Evolutionary conservation across 1,140 invertebrate genomes (phyloP).

Genomic region (Armadillidium nasatum): DNA sequence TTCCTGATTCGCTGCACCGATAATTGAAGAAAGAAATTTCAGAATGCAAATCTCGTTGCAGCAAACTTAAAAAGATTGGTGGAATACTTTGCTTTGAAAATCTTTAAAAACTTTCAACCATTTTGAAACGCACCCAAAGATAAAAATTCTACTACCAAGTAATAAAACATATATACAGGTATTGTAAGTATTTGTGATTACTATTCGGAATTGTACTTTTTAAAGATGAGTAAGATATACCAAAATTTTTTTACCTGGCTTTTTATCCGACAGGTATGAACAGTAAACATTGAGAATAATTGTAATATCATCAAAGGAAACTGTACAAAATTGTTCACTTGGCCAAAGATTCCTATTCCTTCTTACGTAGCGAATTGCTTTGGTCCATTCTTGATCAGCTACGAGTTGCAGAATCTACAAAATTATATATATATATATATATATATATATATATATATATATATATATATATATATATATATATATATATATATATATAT

Average conservation of each 20-base stretch:
- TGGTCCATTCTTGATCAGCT: conserved; percentile 60
- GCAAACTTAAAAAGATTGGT: too few relatives aligned
- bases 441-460: background rate
- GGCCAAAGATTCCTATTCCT: conserved; percentile 59
- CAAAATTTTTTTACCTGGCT: conserved; percentile 55
- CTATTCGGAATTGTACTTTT: too few relatives aligned
- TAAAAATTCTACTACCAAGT: too few relatives aligned
- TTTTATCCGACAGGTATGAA: conserved; percentile 62
- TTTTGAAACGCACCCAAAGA: too few relatives aligned
- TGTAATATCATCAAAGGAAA: conserved; percentile 57
- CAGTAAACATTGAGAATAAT: conserved; percentile 67
- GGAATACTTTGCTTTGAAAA: too few relatives aligned
- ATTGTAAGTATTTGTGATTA: too few relatives aligned
- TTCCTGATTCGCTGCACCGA: too few relatives aligned
- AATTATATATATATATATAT: background rate
- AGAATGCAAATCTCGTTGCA: too few relatives aligned
- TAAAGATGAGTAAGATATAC: too few relatives aligned
- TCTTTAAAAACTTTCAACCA: too few relatives aligned
- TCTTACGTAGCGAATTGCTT: conserved; percentile 61
- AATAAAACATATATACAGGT: too few relatives aligned
- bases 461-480: background rate
- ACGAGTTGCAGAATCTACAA: conserved; percentile 58
- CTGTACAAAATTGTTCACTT: conserved; percentile 55
- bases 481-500: background rate
- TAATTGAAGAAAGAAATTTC: too few relatives aligned